Evolutionary conservation across 2,888 invertebrate genomes (phyloP).

Genomic region (Eilema caniola): DNA sequence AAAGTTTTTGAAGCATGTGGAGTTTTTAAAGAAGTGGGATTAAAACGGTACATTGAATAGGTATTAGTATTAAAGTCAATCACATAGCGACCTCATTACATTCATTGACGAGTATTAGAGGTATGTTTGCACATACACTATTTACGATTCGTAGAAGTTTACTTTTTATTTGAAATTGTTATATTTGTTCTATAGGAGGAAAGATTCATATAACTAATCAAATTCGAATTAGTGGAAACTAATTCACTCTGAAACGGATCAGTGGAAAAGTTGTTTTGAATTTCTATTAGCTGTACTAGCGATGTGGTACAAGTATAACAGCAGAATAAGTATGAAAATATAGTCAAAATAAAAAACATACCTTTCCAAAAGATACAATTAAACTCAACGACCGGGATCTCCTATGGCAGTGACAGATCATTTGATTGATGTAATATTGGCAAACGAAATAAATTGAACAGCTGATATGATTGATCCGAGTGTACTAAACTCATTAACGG

Average conservation of each 20-base stretch:
- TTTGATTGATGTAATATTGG: not conserved
- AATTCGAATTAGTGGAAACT: not conserved
- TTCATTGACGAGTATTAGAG: not conserved
- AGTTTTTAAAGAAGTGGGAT: not conserved
- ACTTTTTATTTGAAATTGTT: not conserved
- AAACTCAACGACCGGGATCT: not conserved
- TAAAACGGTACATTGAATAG: not conserved
- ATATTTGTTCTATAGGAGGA: not conserved
- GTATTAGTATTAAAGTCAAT: slow-evolving; percentile 6
- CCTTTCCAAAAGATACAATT: not conserved
- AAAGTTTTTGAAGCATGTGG: not conserved
- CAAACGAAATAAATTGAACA: not conserved
- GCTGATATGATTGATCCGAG: not conserved
- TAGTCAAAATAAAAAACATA: not conserved
- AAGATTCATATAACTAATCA: not conserved
- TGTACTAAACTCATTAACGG: not conserved
- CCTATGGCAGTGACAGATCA: not conserved
- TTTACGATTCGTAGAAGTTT: slow-evolving; percentile 15
- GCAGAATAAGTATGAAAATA: slow-evolving; percentile 11
- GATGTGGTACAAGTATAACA: slow-evolving; percentile 17
- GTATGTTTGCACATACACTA: slow-evolving; percentile 9
- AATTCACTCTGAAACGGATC: no score
- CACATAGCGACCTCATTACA: slow-evolving; percentile 12
- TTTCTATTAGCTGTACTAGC: not conserved
- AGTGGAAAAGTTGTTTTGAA: not conserved